Conservation (phyloP, 1,140 invertebrate species). For the Musca domestica region DNA sequence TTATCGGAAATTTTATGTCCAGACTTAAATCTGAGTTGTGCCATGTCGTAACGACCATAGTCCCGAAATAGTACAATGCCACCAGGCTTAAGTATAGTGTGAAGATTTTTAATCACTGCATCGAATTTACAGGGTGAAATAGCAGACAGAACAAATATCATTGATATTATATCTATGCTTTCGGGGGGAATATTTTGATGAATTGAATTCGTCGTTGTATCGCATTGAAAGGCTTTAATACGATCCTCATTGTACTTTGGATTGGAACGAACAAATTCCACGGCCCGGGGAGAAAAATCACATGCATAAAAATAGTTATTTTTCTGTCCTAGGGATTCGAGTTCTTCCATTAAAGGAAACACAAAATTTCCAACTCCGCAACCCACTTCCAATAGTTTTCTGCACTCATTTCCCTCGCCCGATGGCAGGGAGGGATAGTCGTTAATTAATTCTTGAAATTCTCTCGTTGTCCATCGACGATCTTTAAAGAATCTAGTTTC, state of each 20-base stretch:
- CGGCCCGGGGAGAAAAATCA: conserved; percentile 89
- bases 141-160: conserved; percentile 96
- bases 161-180: conserved; percentile 79
- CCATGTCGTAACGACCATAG: conserved; percentile 98
- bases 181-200: conserved; percentile 58
- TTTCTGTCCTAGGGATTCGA: conserved; percentile 36
- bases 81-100: conserved; percentile 70
- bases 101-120: conserved; percentile 68
- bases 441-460: conserved; percentile 85
- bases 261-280: conserved; percentile 80
- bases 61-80: conserved; percentile 90
- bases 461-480: conserved; percentile 93
- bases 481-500: conserved; percentile 93
- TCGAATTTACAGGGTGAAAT: conserved; percentile 83
- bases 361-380: conserved; percentile 98
- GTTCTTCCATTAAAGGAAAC: conserved; percentile 86
- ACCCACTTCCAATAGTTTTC: conserved; percentile 79
- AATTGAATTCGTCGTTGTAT: conserved; percentile 66
- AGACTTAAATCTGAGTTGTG: conserved; percentile 89
- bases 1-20: conserved; percentile 92
- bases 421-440: conserved; percentile 46
- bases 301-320: conserved; percentile 83
- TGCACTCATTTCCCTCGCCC: conserved; percentile 1
- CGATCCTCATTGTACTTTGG: conserved; percentile 51
- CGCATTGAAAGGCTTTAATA: conserved; percentile 76